A percentile compares a stretch with the other conserved stretches of the same genome.
These are phyloP conservation scores for Drepanosiphum platanoidis DNA, from an alignment of 2,888 invertebrate genomes.

Conservation along the genomic window DNA sequence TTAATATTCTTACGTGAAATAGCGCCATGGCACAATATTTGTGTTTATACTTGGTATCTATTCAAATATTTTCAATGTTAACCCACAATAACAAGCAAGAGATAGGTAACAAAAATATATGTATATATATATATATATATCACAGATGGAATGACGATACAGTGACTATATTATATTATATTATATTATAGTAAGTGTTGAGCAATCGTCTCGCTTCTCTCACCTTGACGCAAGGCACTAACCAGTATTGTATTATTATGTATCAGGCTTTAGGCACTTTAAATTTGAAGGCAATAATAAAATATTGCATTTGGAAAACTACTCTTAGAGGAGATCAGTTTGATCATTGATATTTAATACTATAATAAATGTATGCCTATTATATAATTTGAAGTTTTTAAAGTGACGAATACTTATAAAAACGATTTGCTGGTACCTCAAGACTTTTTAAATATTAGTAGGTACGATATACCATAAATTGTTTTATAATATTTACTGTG, in stretches of 20 bases:
- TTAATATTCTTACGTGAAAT: background rate
- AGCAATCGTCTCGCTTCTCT: no score
- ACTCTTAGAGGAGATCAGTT: background rate
- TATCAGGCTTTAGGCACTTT: background rate
- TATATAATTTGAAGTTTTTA: background rate
- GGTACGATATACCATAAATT: background rate
- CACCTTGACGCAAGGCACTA: no score
- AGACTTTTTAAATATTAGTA: background rate
- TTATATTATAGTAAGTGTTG: background rate
- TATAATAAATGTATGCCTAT: no score
- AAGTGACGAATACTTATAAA: background rate
- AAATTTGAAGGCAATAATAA: background rate
- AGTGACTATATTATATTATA: background rate
- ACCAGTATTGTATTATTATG: no score
- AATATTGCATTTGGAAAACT: background rate
- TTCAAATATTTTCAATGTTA: background rate
- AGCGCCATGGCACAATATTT: background rate
- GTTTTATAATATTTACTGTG: no score
- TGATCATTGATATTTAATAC: background rate
- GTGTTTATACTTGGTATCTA: background rate
- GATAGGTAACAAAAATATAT: background rate
- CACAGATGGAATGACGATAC: background rate
- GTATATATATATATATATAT: no score
- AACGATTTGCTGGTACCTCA: background rate
- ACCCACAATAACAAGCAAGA: background rate